Evolutionary conservation across 2,888 invertebrate species (phyloP), one percentile per base, ranked within the genome.

Genomic region (Pheosia gnoma): DNA sequence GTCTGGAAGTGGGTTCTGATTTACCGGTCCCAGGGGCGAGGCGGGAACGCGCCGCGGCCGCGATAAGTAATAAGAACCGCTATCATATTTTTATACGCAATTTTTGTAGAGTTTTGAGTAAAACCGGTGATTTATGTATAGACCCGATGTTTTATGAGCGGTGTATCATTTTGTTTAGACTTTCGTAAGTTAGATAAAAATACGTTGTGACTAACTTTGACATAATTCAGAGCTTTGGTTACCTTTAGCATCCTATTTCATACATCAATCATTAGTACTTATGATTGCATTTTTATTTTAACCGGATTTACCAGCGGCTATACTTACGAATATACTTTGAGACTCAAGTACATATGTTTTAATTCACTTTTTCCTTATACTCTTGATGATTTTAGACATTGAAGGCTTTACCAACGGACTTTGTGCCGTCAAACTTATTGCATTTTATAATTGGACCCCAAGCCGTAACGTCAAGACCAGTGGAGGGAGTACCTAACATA

Each of bases 1-100:
- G 88, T 85, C 85, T 78, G 79, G 78, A 79, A 81, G 81, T 78
- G 85, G 87, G 85, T 82, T 79, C 80, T 86, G 86, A 87, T 87
- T 87, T 87, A 87, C 73, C 75, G 77, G 74, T 77, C 87, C 80
- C 83, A 5, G 10, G 82, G 77, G 80, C 53, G 58, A 60, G 60
- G 54, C 62, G 64, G 61, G 71, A 78, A 81, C 74, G 68, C 75
- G 72, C 69, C 67, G 74, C 25, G 25, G 25, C 76, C 61, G 67
- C 75, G 82, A 79, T 84, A 85, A 85, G 82, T 83, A 83, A 85
- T 84, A 85, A 83, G 79, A 79, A 8, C 77, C 77, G 74, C 79
- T 78, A 84, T 84, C 82, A 83, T 84, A 80, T 83, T 84, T 84
- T 85, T 81, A 80, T 79, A 84, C 37, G 76, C 78, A 74, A 78